Percentiles rank a stretch among this genome's conserved stretches.
These are phyloP conservation scores for Lophotriccus pileatus DNA, from an alignment of 2,797 vertebrate genomes.

Conservation along the genomic window DNA sequence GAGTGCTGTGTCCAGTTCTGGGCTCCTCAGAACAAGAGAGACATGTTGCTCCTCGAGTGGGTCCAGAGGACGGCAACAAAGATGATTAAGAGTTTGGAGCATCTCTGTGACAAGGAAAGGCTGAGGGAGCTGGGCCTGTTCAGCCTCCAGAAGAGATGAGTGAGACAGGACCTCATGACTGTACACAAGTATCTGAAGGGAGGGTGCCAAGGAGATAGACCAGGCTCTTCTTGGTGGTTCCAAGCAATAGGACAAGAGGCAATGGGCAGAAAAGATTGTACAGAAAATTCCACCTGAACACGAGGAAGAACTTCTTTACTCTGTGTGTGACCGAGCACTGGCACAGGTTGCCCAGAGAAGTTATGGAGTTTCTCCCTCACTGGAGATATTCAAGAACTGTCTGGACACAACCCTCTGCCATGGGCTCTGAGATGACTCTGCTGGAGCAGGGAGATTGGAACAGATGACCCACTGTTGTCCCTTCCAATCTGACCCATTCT, in stretches of 20 bases:
- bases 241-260: not conserved
- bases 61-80: not conserved
- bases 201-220: not conserved
- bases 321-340: accelerated
- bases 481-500: not conserved
- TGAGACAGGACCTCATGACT: accelerated
- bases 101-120: not conserved
- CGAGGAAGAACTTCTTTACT: not conserved
- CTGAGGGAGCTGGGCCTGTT: not conserved
- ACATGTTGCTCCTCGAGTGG: not conserved
- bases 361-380: not conserved
- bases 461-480: not conserved
- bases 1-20: not conserved
- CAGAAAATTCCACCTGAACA: not conserved
- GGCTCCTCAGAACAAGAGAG: accelerated
- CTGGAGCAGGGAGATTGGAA: not conserved
- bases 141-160: accelerated
- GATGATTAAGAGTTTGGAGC: not conserved
- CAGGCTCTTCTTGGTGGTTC: not conserved
- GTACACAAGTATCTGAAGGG: accelerated
- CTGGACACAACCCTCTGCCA: not conserved
- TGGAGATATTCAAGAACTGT: not conserved
- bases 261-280: not conserved
- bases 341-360: not conserved
- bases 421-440: not conserved